phyloP scores from a whole-genome alignment of 2,888 invertebrate genomes.

The Hirtodrosophila alboralis region DNA sequence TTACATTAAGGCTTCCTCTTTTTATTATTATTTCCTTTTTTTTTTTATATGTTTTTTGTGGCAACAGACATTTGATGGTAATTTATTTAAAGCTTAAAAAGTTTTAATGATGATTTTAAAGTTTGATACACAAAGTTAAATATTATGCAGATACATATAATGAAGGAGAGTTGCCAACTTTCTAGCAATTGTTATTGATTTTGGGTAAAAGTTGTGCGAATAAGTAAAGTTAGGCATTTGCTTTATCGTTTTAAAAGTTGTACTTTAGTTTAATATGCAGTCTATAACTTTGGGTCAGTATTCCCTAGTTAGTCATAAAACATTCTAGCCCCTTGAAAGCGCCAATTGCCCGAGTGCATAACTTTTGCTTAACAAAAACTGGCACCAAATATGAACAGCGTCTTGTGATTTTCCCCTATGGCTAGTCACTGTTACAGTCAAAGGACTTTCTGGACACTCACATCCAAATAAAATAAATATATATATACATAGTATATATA shows the following conservation, averaged over 20 bases:
- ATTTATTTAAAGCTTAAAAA: no score
- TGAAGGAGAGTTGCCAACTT: no score
- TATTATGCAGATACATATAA: no score
- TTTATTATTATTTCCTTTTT: no score
- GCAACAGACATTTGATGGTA: no score
- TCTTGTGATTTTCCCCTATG: constrained; percentile 4
- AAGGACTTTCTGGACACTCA: neutral
- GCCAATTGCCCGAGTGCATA: constrained; percentile 37
- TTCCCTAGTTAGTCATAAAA: constrained; percentile 58
- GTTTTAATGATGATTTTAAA: no score
- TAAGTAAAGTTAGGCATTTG: constrained; percentile 4
- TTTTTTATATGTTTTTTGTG: no score
- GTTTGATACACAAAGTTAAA: no score
- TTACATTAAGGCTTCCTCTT: no score
- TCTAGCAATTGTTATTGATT: constrained; percentile 7
- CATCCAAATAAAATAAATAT: constrained; percentile 4
- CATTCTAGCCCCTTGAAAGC: constrained; percentile 11
- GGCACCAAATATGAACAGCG: constrained; percentile 30
- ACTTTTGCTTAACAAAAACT: constrained; percentile 36
- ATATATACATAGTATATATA: no score
- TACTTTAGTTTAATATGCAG: constrained; percentile 30
- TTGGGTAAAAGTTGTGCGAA: neutral
- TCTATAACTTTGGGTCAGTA: constrained; percentile 25
- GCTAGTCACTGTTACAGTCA: constrained; percentile 7
- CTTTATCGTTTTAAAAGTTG: constrained; percentile 6